Conservation (phyloP, 2,113 vertebrate species). For the Damaliscus lunatus region DNA sequence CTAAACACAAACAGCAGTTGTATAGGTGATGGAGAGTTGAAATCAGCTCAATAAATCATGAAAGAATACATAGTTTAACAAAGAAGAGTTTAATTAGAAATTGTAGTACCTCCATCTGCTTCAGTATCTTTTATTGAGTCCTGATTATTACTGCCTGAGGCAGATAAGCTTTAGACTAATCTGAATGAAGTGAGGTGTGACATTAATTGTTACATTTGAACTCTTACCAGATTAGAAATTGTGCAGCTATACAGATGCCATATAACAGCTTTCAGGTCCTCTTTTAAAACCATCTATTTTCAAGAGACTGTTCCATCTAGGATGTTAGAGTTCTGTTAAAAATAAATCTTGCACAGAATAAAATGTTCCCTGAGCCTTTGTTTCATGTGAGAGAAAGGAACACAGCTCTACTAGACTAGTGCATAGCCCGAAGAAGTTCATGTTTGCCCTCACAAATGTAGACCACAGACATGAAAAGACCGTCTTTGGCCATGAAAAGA, state of each 20-base stretch:
- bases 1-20: conserved; percentile 22
- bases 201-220: conserved; percentile 59
- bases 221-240: conserved; percentile 49
- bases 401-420: neutral
- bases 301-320: neutral
- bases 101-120: conserved; percentile 48
- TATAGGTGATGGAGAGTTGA: neutral
- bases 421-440: neutral
- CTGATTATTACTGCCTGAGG: conserved; percentile 53
- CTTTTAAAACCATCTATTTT: conserved; percentile 3
- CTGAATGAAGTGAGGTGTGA: conserved; percentile 52
- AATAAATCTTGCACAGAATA: neutral
- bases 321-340: neutral
- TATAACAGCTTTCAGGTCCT: neutral
- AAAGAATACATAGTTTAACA: conserved; percentile 54
- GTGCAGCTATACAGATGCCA: neutral
- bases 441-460: neutral
- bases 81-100: conserved; percentile 57
- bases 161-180: conserved; percentile 50
- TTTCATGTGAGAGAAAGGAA: neutral
- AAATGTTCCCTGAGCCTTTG: neutral
- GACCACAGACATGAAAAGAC: neutral
- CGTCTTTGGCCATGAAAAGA: neutral
- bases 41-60: conserved; percentile 46
- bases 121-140: conserved; percentile 54